These are phyloP conservation scores for Himalopsyche phryganea DNA, from an alignment of 1,140 invertebrate genomes.

Conservation along the genomic window DNA sequence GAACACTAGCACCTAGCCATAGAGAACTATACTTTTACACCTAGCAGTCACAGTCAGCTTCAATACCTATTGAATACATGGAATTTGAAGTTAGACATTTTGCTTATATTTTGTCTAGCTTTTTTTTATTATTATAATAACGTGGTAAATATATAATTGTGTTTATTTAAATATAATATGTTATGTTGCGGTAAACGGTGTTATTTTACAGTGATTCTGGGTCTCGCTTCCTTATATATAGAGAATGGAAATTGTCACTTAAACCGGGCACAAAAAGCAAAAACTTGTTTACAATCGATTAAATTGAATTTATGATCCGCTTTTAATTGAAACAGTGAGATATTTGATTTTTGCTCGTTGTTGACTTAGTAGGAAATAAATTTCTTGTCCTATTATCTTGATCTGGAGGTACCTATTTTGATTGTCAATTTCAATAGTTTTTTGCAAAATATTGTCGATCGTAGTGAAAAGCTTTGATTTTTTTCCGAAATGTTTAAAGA, in stretches of 20 bases:
- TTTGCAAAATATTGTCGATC: too few species aligned
- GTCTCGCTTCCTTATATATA: not conserved
- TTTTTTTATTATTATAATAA: conserved; percentile 14
- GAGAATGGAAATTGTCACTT: not conserved
- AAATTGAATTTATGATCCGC: not conserved
- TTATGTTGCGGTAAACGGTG: not conserved
- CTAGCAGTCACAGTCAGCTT: too few species aligned
- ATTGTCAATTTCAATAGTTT: too few species aligned
- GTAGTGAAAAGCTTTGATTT: not conserved
- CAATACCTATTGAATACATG: conserved; percentile 9
- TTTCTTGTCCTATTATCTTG: too few species aligned
- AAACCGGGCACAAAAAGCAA: conserved; percentile 12
- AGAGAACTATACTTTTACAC: too few species aligned
- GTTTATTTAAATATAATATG: conserved; percentile 2
- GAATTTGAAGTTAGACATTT: conserved; percentile 28
- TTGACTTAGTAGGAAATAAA: too few species aligned
- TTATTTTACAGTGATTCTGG: not conserved
- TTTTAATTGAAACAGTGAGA: too few species aligned
- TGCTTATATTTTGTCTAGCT: conserved; percentile 14
- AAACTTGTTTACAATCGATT: conserved; percentile 29
- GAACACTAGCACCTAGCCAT: too few species aligned
- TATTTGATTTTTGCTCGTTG: too few species aligned
- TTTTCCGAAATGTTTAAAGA: not conserved
- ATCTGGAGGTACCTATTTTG: too few species aligned
- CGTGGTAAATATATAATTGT: not conserved